Evolutionary conservation across 2,888 invertebrate species (phyloP).

Genomic region (Nasonovia ribisnigri): DNA sequence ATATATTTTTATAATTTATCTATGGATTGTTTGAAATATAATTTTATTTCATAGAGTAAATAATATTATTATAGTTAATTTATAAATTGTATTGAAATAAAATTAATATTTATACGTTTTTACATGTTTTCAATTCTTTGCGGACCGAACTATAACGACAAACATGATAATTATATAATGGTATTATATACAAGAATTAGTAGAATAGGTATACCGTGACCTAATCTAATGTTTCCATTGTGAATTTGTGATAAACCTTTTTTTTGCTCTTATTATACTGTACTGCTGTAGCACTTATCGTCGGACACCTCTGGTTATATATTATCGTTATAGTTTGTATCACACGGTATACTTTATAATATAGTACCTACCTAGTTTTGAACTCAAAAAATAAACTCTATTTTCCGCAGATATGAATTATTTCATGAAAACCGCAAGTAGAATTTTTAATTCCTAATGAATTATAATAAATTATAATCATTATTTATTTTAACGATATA

Average conservation of each 20-base stretch:
- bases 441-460: neutral
- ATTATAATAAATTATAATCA: neutral
- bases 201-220: neutral
- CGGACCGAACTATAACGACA: neutral
- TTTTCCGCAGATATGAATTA: neutral
- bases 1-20: neutral
- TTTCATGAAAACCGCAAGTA: neutral
- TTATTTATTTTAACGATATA: neutral
- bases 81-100: neutral
- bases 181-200: neutral
- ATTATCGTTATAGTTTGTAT: neutral
- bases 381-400: neutral
- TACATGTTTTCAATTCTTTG: neutral
- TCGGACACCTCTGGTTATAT: neutral
- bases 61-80: neutral
- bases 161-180: neutral
- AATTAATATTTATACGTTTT: neutral
- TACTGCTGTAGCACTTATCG: neutral
- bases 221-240: neutral
- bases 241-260: neutral
- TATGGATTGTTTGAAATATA: neutral
- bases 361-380: neutral
- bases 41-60: neutral
- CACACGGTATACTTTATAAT: neutral
- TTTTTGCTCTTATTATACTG: neutral